Conservation (phyloP, 2,113 vertebrate species). For the Antennarius striatus region DNA sequence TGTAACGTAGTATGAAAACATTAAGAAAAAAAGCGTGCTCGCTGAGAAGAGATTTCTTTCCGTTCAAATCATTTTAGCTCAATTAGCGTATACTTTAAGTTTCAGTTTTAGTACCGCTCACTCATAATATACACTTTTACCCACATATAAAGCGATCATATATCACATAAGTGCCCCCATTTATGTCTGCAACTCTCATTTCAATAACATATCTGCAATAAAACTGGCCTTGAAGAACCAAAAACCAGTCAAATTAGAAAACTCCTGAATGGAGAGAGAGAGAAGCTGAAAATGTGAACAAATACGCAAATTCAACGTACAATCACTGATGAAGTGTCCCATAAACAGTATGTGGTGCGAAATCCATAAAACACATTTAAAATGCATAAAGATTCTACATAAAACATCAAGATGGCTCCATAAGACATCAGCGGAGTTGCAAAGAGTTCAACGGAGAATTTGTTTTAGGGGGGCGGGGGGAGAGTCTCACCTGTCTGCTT, state of each 20-base stretch:
- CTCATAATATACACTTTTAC: not conserved
- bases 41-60: conserved; percentile 22
- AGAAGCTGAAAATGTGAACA: conserved; percentile 3
- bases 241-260: conserved; percentile 30
- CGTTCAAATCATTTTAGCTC: conserved; percentile 12
- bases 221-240: conserved; percentile 18
- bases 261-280: conserved; percentile 23
- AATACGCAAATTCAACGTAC: not conserved
- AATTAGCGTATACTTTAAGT: conserved; percentile 18
- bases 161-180: conserved; percentile 35
- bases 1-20: conserved; percentile 14
- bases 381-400: conserved; percentile 26
- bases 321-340: conserved; percentile 6
- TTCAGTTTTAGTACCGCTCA: conserved; percentile 1
- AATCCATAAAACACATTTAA: conserved; percentile 47
- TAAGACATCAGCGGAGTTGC: conserved; percentile 22
- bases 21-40: not conserved
- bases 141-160: conserved; percentile 7
- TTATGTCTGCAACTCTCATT: conserved; percentile 40
- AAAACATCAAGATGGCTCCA: conserved; percentile 25
- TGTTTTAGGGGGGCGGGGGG: not conserved
- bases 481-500: conserved; percentile 29
- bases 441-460: conserved; percentile 22
- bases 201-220: conserved; percentile 33
- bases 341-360: conserved; percentile 31